phyloP scores from a whole-genome alignment of 2,113 vertebrate genomes.

The Oriolus oriolus region DNA sequence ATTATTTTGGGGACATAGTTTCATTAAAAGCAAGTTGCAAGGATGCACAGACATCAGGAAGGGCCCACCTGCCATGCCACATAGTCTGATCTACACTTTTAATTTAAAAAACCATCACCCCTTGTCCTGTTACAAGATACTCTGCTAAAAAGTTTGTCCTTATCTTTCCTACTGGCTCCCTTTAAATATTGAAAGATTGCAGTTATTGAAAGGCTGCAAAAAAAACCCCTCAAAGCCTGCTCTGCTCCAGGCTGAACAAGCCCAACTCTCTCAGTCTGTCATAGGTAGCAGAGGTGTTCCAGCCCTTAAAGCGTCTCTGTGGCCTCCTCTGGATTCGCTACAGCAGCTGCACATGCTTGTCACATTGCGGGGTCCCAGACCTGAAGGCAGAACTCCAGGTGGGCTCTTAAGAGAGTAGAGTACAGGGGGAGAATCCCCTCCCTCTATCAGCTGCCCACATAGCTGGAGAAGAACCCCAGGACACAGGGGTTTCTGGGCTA shows the following conservation, averaged over 20 bases:
- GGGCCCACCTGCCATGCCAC: background rate
- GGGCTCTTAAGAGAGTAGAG: background rate
- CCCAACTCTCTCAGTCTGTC: background rate
- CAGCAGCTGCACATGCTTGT: background rate
- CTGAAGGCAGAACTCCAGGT: background rate
- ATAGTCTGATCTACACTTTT: background rate
- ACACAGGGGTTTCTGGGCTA: background rate
- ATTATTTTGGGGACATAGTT: background rate
- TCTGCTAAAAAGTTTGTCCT: background rate
- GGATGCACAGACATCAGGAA: background rate
- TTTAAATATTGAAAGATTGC: background rate
- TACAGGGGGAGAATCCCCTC: background rate
- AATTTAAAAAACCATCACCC: background rate
- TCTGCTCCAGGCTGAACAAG: background rate
- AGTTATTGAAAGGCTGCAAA: too few species aligned
- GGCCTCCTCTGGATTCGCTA: background rate
- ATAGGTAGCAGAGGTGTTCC: background rate
- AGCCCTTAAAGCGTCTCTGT: background rate
- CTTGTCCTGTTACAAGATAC: background rate
- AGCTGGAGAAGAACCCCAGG: background rate
- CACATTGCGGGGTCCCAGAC: background rate
- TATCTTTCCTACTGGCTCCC: background rate
- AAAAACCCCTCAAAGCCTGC: background rate
- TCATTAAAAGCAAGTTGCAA: background rate
- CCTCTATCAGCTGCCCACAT: background rate